Conservation (phyloP, 2,888 invertebrate genomes). For the Dynastes grantii region DNA sequence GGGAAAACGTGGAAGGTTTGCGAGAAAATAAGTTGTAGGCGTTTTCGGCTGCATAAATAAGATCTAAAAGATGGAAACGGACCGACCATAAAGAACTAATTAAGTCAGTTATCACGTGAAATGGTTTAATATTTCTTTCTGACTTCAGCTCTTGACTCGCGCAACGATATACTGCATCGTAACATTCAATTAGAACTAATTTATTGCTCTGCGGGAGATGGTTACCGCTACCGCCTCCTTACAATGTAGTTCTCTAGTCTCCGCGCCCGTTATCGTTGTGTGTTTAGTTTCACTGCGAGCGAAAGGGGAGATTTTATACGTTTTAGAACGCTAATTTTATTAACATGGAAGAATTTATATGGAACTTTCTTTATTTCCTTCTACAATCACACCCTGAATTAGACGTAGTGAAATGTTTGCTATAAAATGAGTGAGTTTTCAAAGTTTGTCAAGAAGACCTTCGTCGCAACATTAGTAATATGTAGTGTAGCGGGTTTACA, state of each 20-base stretch:
- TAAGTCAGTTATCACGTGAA: constrained; percentile 58
- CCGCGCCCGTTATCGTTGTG: constrained; percentile 31
- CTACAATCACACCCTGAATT: background rate
- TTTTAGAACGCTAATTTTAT: constrained; percentile 49
- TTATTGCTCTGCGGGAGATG: constrained; percentile 50
- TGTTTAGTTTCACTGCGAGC: constrained; percentile 49
- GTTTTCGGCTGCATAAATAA: constrained; percentile 57
- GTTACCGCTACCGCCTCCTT: constrained; percentile 44
- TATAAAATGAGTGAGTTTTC: no score
- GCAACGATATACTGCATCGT: constrained; percentile 53
- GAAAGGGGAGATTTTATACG: constrained; percentile 47
- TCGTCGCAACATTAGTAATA: no score
- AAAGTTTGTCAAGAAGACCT: no score
- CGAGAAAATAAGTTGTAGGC: constrained; percentile 53
- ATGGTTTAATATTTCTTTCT: constrained; percentile 58
- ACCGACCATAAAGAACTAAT: constrained; percentile 58
- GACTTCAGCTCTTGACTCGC: constrained; percentile 54
- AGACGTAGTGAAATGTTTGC: background rate
- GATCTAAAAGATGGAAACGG: constrained; percentile 54
- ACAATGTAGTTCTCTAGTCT: constrained; percentile 44
- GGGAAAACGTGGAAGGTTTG: constrained; percentile 33
- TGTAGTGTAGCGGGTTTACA: no score
- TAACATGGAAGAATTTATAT: constrained; percentile 35
- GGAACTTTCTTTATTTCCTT: constrained; percentile 3
- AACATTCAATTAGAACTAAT: constrained; percentile 53